Conservation (phyloP, 1,140 invertebrate species). For the Drosophila chauvacae region DNA sequence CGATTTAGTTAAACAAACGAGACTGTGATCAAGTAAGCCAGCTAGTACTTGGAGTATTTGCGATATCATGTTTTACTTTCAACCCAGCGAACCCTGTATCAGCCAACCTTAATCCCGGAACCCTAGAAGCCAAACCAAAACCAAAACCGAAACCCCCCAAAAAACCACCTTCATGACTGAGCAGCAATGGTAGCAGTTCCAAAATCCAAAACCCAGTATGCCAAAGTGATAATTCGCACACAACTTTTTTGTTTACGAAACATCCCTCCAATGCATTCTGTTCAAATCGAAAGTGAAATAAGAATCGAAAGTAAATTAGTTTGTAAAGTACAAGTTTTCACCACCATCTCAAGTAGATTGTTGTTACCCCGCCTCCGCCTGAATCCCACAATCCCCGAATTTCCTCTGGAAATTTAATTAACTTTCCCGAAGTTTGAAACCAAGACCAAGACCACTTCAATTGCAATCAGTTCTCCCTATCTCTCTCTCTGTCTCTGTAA, state of each 20-base stretch:
- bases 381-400: slow-evolving; percentile 10
- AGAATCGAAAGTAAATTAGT: slow-evolving; percentile 62
- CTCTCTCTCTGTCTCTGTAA: slow-evolving; percentile 23
- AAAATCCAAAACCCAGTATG: slow-evolving; percentile 65
- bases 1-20: slow-evolving; percentile 11
- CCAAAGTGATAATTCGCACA: slow-evolving; percentile 56
- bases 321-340: slow-evolving; percentile 47
- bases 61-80: slow-evolving; percentile 71
- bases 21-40: slow-evolving; percentile 54
- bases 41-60: slow-evolving; percentile 58
- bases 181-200: slow-evolving; percentile 82
- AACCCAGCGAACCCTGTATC: slow-evolving; percentile 35
- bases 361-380: slow-evolving; percentile 53
- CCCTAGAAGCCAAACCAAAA: not conserved
- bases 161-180: slow-evolving; percentile 73
- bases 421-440: slow-evolving; percentile 78
- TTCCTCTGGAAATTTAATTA: slow-evolving; percentile 70
- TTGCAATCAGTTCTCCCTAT: slow-evolving; percentile 32
- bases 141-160: slow-evolving; percentile 8
- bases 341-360: slow-evolving; percentile 74
- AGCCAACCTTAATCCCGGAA: slow-evolving; percentile 6
- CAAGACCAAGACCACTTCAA: slow-evolving; percentile 49
- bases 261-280: slow-evolving; percentile 77
- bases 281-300: slow-evolving; percentile 66
- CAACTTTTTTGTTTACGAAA: slow-evolving; percentile 68